Conservation (phyloP, 1,140 invertebrate genomes). For the Wiebesia pumilae region DNA sequence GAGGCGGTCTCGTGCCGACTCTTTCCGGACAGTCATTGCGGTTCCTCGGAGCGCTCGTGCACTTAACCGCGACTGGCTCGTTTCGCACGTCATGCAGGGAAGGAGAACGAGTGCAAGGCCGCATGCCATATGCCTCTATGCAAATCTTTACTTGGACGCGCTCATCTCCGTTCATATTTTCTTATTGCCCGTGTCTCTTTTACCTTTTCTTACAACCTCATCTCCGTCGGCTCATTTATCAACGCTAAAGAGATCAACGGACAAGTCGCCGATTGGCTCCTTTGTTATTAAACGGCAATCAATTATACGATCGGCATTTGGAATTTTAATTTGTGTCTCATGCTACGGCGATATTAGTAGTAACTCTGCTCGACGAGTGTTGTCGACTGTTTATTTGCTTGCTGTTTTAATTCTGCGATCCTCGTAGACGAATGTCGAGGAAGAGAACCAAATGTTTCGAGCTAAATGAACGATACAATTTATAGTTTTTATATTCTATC, state of each 20-base stretch:
- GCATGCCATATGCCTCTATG: conserved; percentile 63
- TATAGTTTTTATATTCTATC: too few species aligned
- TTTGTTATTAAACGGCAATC: conserved; percentile 39
- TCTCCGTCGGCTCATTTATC: conserved; percentile 1
- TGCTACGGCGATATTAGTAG: background rate
- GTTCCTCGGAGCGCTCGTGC: conserved; percentile 56
- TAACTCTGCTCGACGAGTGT: background rate
- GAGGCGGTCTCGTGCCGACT: background rate
- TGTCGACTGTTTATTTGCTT: background rate
- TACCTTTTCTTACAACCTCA: background rate
- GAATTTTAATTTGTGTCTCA: background rate
- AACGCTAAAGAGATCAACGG: background rate
- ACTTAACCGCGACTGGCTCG: conserved; percentile 55
- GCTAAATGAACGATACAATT: too few species aligned
- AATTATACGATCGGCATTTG: background rate
- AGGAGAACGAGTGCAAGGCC: conserved; percentile 52
- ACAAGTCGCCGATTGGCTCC: background rate
- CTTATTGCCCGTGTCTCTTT: background rate
- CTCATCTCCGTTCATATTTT: background rate
- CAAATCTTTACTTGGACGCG: conserved; percentile 52
- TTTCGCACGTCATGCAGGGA: conserved; percentile 58
- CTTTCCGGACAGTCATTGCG: conserved; percentile 58
- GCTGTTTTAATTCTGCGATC: too few species aligned
- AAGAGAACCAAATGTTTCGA: too few species aligned
- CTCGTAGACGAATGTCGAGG: background rate